Evolutionary conservation across 2,113 vertebrate genomes (phyloP), one percentile per base, ranked within the genome.

Genomic region (Naja naja): DNA sequence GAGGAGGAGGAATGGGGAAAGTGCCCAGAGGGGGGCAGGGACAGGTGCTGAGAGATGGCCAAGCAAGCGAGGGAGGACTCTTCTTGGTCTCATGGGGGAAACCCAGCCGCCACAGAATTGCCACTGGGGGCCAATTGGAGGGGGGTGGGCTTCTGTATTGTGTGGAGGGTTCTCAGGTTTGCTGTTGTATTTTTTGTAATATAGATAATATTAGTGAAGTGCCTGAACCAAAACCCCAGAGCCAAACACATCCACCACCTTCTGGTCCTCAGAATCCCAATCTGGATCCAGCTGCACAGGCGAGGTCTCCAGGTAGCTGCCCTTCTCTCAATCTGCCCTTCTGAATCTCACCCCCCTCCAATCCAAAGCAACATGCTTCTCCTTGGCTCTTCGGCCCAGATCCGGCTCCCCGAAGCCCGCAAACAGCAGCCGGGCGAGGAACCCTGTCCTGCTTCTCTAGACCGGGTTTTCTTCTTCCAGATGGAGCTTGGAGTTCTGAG

Each of bases 141-240:
- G 27, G 23, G n/a, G n/a, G 0, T 16, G 90, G 52, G 52, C 22
- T 43, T 18, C 49, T 25, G 12, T 30, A 3, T 39, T 54, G 34
- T 54, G 25, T 43, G 30, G 52, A 39, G 85, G 12, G 47, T 69
- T 81, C 92, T 91, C 52, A 16, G 85, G 89, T 20, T 93, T 93
- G 34, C 39, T 93, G 85, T 81, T 89, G 87, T 91, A 85, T 89
- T 89, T 91, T 88, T 89, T 52, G 27, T 81, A 89, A 58, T 93
- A 39, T 60, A 93, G 89, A 89, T 60, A 93, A 93, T 90, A 34
- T 89, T 91, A 89, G 87, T 89, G 87, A 58, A 5, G 64, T 25
- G 64, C 90, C 87, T 58, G 53, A 91, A 14, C 64, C 54, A 88
- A 88, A 89, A 89, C 87, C 87, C 93, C 89, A 39, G 89, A 88